Conservation (phyloP, 2,888 invertebrate species). For the Byasa hedistus region DNA sequence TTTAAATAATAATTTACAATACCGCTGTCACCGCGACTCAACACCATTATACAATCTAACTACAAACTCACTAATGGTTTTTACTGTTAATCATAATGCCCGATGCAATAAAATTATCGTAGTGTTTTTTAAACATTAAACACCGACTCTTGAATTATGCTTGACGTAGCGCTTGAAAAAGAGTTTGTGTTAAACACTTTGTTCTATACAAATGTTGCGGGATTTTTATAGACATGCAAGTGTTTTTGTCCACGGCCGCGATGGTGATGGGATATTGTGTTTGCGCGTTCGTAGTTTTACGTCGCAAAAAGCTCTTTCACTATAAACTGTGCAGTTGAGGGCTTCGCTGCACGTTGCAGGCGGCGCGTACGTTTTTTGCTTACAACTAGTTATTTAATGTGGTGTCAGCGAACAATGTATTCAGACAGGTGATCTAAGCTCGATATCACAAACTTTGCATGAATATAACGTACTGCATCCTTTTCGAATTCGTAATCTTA, state of each 20-base stretch:
- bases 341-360: not conserved
- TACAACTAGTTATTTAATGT: too few relatives aligned
- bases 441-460: too few relatives aligned
- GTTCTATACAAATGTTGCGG: conserved; percentile 20
- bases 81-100: conserved; percentile 30
- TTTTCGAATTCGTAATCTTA: too few relatives aligned
- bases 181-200: conserved; percentile 19
- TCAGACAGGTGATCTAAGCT: too few relatives aligned
- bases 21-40: conserved; percentile 3
- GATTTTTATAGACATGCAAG: conserved; percentile 25
- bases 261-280: conserved; percentile 26
- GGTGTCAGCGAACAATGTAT: too few relatives aligned
- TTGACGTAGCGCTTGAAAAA: conserved; percentile 16
- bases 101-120: conserved; percentile 28
- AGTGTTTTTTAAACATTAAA: conserved; percentile 20
- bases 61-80: conserved; percentile 27
- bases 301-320: conserved; percentile 21
- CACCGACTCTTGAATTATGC: conserved; percentile 16
- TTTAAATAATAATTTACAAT: not conserved
- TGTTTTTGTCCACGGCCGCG: conserved; percentile 18
- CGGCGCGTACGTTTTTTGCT: conserved; percentile 6
- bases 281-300: conserved; percentile 24
- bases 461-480: too few relatives aligned
- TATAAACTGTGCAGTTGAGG: not conserved
- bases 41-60: conserved; percentile 20